A percentile compares a stretch with the other conserved stretches of the same genome.
phyloP scores from a whole-genome alignment of 2,888 invertebrate genomes.

The Eurois occulta region DNA sequence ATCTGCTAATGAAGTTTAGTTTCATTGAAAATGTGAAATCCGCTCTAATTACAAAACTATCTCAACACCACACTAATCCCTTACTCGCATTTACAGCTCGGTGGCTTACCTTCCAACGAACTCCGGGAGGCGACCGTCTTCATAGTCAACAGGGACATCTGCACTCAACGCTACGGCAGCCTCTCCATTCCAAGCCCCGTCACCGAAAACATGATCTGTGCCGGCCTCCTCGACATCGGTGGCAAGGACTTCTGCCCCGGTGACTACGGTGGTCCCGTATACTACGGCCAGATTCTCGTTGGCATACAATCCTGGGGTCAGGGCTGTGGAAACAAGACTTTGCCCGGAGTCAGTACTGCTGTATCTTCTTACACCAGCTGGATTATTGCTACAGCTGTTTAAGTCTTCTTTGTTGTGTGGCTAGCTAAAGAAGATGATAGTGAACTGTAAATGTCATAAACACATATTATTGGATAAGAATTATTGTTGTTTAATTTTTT shows the following conservation, averaged over 20 bases:
- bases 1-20: background rate
- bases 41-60: background rate
- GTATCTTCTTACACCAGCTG: constrained; percentile 77
- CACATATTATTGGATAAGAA: background rate
- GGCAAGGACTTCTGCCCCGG: constrained; percentile 80
- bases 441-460: constrained; percentile 1
- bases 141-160: constrained; percentile 27
- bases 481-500: constrained; percentile 19
- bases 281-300: constrained; percentile 77
- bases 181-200: constrained; percentile 53
- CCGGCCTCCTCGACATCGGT: constrained; percentile 72
- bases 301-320: constrained; percentile 87
- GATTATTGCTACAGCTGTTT: constrained; percentile 68
- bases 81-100: constrained; percentile 34
- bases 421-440: background rate
- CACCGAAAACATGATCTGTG: constrained; percentile 81
- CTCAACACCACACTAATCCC: background rate
- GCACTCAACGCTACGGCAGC: constrained; percentile 32
- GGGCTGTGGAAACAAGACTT: constrained; percentile 81
- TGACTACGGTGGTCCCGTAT: constrained; percentile 88
- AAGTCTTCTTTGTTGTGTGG: background rate
- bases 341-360: constrained; percentile 86
- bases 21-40: background rate
- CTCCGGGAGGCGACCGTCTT: constrained; percentile 33
- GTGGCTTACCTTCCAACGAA: constrained; percentile 34